Conservation (phyloP, 2,888 invertebrate species). For the Urechis unicinctus region DNA sequence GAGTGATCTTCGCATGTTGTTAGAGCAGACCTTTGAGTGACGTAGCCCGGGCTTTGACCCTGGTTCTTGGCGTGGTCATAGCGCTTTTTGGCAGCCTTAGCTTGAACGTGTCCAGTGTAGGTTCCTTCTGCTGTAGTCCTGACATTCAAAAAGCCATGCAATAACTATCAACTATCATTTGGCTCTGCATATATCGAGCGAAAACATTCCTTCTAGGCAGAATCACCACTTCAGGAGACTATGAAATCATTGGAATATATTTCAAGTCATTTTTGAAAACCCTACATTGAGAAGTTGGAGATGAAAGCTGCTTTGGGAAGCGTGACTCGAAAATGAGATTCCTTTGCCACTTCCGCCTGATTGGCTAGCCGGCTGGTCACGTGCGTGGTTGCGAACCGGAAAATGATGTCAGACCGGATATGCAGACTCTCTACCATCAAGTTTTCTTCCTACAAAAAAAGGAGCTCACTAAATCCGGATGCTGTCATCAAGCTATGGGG, state of each 20-base stretch:
- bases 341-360: not conserved
- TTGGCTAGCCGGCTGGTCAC: conserved; percentile 1
- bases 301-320: not conserved
- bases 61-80: conserved; percentile 31
- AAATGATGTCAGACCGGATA: conserved; percentile 1
- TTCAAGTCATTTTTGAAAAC: too few species aligned
- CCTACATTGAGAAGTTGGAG: not conserved
- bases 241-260: too few species aligned
- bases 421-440: too few species aligned
- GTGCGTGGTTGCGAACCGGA: conserved; percentile 3
- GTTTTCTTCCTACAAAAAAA: too few species aligned
- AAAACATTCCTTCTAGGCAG: not conserved
- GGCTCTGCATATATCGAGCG: not conserved
- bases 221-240: too few species aligned
- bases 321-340: not conserved
- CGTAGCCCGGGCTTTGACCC: conserved; percentile 35
- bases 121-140: conserved; percentile 32
- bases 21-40: conserved; percentile 30
- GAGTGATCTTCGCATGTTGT: too few species aligned
- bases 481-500: too few species aligned
- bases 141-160: too few species aligned
- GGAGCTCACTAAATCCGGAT: too few species aligned
- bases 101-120: conserved; percentile 33
- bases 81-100: conserved; percentile 29
- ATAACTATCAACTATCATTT: too few species aligned